These are phyloP conservation scores for Zoanthus sociatus DNA, from an alignment of 92 coral and sea anemone genomes.

Conservation along the genomic window DNA sequence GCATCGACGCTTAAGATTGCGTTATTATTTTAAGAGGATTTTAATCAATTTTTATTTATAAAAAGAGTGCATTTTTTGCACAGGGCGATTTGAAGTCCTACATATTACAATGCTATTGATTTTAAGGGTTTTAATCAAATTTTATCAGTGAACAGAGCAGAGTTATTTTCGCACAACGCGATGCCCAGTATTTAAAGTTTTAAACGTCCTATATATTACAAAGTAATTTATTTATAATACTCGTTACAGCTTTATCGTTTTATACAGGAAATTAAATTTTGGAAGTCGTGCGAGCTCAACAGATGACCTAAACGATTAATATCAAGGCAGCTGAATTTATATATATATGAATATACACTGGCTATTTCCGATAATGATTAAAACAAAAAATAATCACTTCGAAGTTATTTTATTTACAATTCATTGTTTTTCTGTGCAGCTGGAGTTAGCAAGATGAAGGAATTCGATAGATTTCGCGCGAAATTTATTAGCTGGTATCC, in stretches of 20 bases:
- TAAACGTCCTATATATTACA: not conserved
- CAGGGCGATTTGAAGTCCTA: not conserved
- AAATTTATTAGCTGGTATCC: slow-evolving; percentile 1
- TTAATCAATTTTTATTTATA: slow-evolving; percentile 1
- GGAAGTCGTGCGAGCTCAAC: slow-evolving; percentile 25
- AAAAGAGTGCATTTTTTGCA: not conserved
- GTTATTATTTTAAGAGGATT: not conserved
- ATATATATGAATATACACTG: not conserved
- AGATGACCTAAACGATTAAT: slow-evolving; percentile 32
- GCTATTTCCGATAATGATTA: slow-evolving; percentile 39
- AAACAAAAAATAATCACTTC: slow-evolving; percentile 33
- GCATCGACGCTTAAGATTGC: not conserved
- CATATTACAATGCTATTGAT: not conserved
- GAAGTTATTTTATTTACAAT: slow-evolving; percentile 26
- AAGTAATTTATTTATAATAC: not conserved
- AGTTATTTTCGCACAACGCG: not conserved
- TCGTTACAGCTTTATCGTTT: not conserved
- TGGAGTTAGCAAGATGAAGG: slow-evolving; percentile 18
- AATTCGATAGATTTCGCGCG: slow-evolving; percentile 21
- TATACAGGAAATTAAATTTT: slow-evolving; percentile 32
- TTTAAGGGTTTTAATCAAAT: slow-evolving; percentile 11
- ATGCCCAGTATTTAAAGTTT: not conserved
- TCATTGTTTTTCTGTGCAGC: not conserved
- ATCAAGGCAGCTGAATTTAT: slow-evolving; percentile 5
- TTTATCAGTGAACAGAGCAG: not conserved